phyloP scores from a whole-genome alignment of 2,113 vertebrate genomes.

The Notarius lentiginosus region DNA sequence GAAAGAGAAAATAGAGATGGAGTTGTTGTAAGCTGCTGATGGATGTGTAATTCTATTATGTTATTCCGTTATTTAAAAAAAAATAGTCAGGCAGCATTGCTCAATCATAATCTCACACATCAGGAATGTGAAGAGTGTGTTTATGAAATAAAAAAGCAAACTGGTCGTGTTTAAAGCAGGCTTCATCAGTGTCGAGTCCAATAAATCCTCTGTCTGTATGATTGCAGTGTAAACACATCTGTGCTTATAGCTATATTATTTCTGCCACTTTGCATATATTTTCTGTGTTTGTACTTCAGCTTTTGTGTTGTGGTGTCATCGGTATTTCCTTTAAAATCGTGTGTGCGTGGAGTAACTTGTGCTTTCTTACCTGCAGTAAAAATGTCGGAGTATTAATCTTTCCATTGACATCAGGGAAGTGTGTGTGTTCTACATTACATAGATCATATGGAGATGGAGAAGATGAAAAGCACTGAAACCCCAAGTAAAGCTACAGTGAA shows the following conservation, averaged over 20 bases:
- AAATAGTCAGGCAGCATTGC: conserved; percentile 11
- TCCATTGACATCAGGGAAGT: not conserved
- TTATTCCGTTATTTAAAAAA: conserved; percentile 5
- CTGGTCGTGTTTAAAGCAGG: conserved; percentile 31
- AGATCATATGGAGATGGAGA: not conserved
- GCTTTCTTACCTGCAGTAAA: conserved; percentile 18
- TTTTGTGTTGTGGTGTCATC: not conserved
- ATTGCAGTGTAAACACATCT: conserved; percentile 1
- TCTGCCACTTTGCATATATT: not conserved
- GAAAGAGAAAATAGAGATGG: not conserved
- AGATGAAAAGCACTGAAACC: not conserved
- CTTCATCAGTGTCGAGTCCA: not conserved
- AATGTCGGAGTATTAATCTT: conserved; percentile 36
- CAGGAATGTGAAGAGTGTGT: not conserved
- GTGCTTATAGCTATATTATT: not conserved
- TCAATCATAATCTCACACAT: conserved; percentile 38
- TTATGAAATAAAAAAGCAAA: not conserved
- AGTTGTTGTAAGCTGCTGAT: conserved; percentile 21
- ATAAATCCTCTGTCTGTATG: not conserved
- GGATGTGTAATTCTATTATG: conserved; percentile 40
- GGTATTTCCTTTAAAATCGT: not conserved
- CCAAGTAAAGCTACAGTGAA: not conserved
- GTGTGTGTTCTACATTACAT: conserved; percentile 3
- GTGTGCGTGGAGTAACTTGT: not conserved
- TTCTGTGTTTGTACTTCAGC: not conserved